Evolutionary conservation across 2,113 vertebrate genomes (phyloP).

Genomic region (Dipodomys merriami): DNA sequence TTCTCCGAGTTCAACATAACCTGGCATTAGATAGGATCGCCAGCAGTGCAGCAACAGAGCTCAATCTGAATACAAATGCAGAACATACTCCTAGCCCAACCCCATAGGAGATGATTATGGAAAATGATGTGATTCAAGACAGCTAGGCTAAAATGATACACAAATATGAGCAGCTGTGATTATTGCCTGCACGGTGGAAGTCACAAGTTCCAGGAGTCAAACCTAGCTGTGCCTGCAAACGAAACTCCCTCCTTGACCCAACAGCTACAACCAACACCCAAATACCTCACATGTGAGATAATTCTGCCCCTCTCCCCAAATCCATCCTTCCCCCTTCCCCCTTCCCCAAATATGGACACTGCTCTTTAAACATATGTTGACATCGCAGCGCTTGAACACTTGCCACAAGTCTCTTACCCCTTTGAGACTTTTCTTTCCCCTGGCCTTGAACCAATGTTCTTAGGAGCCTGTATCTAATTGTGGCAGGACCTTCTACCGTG

Average conservation of each 20-base stretch:
- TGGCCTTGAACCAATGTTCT: no score
- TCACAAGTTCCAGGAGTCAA: neutral
- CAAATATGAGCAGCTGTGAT: neutral
- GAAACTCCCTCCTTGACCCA: neutral
- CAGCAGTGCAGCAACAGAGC: neutral
- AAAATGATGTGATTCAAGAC: neutral
- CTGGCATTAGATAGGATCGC: neutral
- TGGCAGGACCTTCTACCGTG: rapidly evolving
- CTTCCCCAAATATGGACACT: neutral
- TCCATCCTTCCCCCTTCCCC: neutral
- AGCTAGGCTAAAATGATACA: neutral
- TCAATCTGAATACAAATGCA: neutral
- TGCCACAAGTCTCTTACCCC: neutral
- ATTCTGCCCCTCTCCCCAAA: neutral
- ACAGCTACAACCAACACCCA: no score
- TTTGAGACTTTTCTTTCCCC: neutral
- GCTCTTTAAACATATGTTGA: neutral
- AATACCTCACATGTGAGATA: neutral
- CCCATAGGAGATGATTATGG: neutral
- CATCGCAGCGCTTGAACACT: neutral
- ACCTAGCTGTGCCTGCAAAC: neutral
- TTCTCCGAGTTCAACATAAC: neutral
- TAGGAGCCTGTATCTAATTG: neutral
- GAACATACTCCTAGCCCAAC: neutral
- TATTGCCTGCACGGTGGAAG: neutral